Percentiles rank a stretch among this genome's conserved stretches.
Evolutionary conservation across 2,797 vertebrate species (phyloP).

Genomic region (Mallotus villosus): DNA sequence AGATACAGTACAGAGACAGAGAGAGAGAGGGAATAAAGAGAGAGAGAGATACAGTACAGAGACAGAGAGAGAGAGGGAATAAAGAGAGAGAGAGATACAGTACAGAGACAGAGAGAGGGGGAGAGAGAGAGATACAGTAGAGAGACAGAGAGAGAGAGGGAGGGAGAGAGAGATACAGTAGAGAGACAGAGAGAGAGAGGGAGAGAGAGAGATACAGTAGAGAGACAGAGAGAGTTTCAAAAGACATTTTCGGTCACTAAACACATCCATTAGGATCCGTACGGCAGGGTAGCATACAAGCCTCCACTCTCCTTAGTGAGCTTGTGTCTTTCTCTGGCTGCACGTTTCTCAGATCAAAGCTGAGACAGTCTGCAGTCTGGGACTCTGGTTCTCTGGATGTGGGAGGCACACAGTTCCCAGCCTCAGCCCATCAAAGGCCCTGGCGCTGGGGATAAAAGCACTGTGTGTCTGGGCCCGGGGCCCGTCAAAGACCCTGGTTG

Average conservation of each 20-base stretch:
- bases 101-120: background rate
- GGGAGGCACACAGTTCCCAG: slow-evolving; percentile 50
- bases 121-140: background rate
- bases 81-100: background rate
- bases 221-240: background rate
- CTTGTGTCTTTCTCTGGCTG: no score
- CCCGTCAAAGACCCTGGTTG: slow-evolving; percentile 30
- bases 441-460: slow-evolving; percentile 57
- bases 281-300: no score
- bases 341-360: slow-evolving; percentile 50
- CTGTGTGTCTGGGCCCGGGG: slow-evolving; percentile 57
- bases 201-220: background rate
- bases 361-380: slow-evolving; percentile 36
- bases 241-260: no score
- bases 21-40: background rate
- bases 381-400: slow-evolving; percentile 22
- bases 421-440: slow-evolving; percentile 62
- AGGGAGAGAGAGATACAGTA: background rate
- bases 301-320: no score
- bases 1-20: background rate
- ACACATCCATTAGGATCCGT: no score
- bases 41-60: no score
- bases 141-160: background rate
- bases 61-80: no score
- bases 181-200: background rate